These are phyloP conservation scores for Corythaeola cristata DNA, from an alignment of 2,113 vertebrate genomes.

Conservation along the genomic window DNA sequence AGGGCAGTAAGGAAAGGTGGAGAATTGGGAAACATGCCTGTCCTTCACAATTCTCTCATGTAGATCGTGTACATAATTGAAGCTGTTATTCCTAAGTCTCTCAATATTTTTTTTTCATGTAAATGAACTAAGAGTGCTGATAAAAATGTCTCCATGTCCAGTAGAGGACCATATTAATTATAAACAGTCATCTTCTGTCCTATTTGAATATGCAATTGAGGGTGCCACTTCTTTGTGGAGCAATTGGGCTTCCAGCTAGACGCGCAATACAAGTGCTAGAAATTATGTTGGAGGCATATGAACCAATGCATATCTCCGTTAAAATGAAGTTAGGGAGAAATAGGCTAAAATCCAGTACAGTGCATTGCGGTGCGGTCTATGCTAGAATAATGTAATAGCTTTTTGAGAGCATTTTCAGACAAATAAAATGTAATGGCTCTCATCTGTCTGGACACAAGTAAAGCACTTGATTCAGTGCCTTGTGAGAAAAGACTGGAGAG, in stretches of 20 bases:
- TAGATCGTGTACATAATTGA: not conserved
- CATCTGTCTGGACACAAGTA: not conserved
- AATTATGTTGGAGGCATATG: not conserved
- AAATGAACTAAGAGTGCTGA: not conserved
- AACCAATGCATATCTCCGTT: not conserved
- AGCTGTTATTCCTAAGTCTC: not conserved
- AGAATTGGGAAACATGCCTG: too few relatives aligned
- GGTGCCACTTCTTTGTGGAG: not conserved
- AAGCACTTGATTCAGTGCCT: not conserved
- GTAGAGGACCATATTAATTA: not conserved
- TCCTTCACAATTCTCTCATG: too few relatives aligned
- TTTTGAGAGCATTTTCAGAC: not conserved
- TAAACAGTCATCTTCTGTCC: not conserved
- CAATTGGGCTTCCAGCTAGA: not conserved
- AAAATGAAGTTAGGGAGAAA: not conserved
- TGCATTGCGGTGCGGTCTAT: not conserved
- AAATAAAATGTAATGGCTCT: not conserved
- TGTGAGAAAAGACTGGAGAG: not conserved
- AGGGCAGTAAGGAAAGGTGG: not conserved
- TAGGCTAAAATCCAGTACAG: not conserved
- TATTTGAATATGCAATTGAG: not conserved
- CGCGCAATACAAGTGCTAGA: not conserved
- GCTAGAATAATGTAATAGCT: not conserved
- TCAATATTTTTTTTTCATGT: not conserved
- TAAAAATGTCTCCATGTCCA: not conserved